Percentiles rank a stretch among this genome's conserved stretches.
Conservation (phyloP, 1,140 invertebrate genomes). For the Aphaenogaster ashmeadi region DNA sequence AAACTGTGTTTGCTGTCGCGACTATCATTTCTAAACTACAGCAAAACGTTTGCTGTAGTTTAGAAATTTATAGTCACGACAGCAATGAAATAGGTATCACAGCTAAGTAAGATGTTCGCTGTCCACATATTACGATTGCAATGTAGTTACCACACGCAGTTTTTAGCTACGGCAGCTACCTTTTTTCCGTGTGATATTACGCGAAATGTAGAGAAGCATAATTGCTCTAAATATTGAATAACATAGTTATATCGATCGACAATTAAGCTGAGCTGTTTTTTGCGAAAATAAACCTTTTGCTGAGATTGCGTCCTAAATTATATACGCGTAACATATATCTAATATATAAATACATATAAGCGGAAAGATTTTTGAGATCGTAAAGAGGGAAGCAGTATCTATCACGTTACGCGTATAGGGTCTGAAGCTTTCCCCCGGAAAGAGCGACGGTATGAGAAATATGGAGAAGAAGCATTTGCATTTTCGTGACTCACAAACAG, state of each 20-base stretch:
- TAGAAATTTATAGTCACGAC: no score
- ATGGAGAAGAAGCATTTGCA: conserved; percentile 40
- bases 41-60: no score
- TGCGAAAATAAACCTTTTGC: background rate
- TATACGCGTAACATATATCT: background rate
- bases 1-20: no score
- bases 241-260: background rate
- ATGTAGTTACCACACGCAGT: no score
- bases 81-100: no score
- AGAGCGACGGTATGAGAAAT: conserved; percentile 27
- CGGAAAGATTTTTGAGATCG: background rate
- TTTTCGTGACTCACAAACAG: conserved; percentile 82
- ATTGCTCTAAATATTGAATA: background rate
- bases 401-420: conserved; percentile 5
- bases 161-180: no score
- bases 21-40: no score
- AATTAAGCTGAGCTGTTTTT: background rate
- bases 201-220: background rate
- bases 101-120: no score
- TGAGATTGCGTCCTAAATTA: background rate
- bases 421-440: background rate
- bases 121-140: no score
- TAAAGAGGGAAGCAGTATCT: background rate
- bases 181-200: background rate
- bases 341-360: background rate